phyloP scores from a whole-genome alignment of 2,888 invertebrate genomes.

The Ennomos quercinarius region DNA sequence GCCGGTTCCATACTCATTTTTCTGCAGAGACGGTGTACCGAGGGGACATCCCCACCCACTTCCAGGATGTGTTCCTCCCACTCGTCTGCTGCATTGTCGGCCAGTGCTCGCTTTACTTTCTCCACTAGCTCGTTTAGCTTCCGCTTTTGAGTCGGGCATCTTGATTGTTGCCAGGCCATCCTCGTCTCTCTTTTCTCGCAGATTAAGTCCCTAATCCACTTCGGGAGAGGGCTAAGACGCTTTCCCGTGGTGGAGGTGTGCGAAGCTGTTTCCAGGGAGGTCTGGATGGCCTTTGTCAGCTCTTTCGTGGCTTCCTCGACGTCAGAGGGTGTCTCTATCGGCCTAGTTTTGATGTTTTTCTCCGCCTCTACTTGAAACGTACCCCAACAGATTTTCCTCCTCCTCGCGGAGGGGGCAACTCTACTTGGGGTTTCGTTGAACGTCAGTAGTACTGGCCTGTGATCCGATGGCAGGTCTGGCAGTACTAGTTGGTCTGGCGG shows the following conservation, averaged over 20 bases:
- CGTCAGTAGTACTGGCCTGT: conserved; percentile 1
- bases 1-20: background rate
- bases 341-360: background rate
- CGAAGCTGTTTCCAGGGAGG: background rate
- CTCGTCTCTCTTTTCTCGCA: conserved; percentile 9
- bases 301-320: background rate
- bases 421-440: background rate
- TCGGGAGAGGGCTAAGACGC: background rate
- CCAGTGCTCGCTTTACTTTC: background rate
- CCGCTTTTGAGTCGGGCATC: conserved; percentile 7
- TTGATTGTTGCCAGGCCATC: conserved; percentile 8
- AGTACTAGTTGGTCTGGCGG: background rate
- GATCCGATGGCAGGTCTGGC: background rate
- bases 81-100: conserved; percentile 2
- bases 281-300: background rate
- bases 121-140: conserved; percentile 6
- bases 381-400: conserved; percentile 2
- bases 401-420: background rate
- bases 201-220: conserved; percentile 4
- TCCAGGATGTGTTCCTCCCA: conserved; percentile 6
- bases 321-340: background rate
- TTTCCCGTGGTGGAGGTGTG: conserved; percentile 2
- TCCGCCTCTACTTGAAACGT: background rate
- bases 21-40: conserved; percentile 5
- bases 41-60: conserved; percentile 4